A percentile compares a stretch with the other conserved stretches of the same genome.
Evolutionary conservation across 2,113 vertebrate genomes (phyloP).

Genomic region (Sapajus apella): DNA sequence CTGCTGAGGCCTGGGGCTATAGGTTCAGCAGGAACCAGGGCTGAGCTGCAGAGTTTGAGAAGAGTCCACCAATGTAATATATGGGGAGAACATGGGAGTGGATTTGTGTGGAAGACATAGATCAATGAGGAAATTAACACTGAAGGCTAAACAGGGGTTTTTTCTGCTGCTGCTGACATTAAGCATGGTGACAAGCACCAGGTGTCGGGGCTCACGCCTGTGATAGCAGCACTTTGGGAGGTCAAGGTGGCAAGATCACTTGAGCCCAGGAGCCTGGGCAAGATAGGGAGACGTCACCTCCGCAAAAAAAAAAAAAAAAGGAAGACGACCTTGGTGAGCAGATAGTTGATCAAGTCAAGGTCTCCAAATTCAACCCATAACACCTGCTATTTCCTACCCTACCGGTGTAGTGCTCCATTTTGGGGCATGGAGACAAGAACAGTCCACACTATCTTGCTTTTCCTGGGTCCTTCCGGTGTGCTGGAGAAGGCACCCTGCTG

Average conservation of each 20-base stretch:
- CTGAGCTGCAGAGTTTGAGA: too few relatives aligned
- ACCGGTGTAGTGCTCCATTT: not conserved
- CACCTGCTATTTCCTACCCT: not conserved
- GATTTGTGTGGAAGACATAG: not conserved
- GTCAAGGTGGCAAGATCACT: not conserved
- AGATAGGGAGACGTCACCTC: not conserved
- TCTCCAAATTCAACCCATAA: not conserved
- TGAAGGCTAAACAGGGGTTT: not conserved
- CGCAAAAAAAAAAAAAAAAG: not conserved
- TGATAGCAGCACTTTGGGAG: not conserved
- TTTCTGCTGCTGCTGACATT: not conserved
- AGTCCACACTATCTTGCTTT: not conserved
- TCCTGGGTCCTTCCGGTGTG: fast-evolving
- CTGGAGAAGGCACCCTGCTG: too few relatives aligned
- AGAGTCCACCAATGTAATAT: too few relatives aligned
- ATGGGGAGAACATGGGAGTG: too few relatives aligned
- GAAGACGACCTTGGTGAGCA: not conserved
- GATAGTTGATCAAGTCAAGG: not conserved
- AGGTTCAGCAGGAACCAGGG: not conserved
- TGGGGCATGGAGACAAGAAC: not conserved
- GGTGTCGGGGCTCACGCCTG: not conserved
- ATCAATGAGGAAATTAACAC: not conserved
- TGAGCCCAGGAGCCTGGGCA: not conserved
- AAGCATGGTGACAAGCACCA: not conserved
- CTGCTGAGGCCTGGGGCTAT: not conserved